Conservation (phyloP, 2,113 vertebrate species). For the Rattus norvegicus region GRCr8 NC_086022.1:14473001-14473500, state of each 20-base stretch:
- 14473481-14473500: neutral
- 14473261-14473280: neutral
- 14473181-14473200: neutral
- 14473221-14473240: no score
- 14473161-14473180: neutral
- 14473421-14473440: neutral
- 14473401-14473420: neutral
- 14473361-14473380: no score
- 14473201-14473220: no score
- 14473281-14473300: neutral
- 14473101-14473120: neutral
- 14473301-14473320: no score
- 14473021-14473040: neutral
- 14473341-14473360: no score
- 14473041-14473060: neutral
- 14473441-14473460: neutral
- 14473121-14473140: neutral
- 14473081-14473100: neutral
- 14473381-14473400: neutral
- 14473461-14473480: neutral
- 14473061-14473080: neutral
- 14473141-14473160: constrained; percentile 6
- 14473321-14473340: no score
- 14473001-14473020: neutral
- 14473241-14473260: neutral